A percentile compares a stretch with the other conserved stretches of the same genome.
Evolutionary conservation across 64 coral and sea anemone species (phyloP).

Genomic region (Montipora foliosa): DNA sequence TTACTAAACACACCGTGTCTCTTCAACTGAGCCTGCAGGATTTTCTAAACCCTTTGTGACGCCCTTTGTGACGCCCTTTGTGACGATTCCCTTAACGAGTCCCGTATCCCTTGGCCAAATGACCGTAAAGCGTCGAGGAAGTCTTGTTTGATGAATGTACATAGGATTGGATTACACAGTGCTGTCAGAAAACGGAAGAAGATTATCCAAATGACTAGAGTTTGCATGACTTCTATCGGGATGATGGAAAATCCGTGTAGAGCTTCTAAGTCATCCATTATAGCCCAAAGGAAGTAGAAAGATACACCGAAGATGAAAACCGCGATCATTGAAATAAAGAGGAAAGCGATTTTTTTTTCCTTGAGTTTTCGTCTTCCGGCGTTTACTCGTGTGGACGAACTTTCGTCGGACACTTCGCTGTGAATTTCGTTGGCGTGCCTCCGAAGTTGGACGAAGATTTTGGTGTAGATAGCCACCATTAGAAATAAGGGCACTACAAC

Average conservation of each 20-base stretch:
- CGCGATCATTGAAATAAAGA: conserved; percentile 86
- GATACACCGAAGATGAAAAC: conserved; percentile 79
- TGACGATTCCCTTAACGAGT: neutral
- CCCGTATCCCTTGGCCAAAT: neutral
- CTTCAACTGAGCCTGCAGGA: no score
- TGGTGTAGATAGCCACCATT: conserved; percentile 27
- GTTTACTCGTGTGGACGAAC: neutral
- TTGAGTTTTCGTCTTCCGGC: conserved; percentile 4
- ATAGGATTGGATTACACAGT: conserved; percentile 76
- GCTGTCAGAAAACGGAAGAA: conserved; percentile 85
- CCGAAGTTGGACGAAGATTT: conserved; percentile 40
- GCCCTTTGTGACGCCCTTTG: neutral
- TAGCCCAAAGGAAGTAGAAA: conserved; percentile 73
- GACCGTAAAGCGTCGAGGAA: conserved; percentile 54
- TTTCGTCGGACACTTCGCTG: neutral
- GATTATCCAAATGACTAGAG: conserved; percentile 28
- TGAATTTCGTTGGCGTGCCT: conserved; percentile 38
- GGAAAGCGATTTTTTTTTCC: conserved; percentile 70
- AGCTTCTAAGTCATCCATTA: conserved; percentile 75
- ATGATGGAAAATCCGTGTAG: conserved; percentile 24
- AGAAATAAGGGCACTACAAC: conserved; percentile 42
- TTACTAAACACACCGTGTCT: no score
- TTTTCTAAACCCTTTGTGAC: neutral
- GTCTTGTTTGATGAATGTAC: conserved; percentile 88
- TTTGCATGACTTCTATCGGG: conserved; percentile 15